These are phyloP conservation scores for Orthosia gracilis DNA, from an alignment of 2,888 invertebrate genomes.

Conservation along the genomic window DNA sequence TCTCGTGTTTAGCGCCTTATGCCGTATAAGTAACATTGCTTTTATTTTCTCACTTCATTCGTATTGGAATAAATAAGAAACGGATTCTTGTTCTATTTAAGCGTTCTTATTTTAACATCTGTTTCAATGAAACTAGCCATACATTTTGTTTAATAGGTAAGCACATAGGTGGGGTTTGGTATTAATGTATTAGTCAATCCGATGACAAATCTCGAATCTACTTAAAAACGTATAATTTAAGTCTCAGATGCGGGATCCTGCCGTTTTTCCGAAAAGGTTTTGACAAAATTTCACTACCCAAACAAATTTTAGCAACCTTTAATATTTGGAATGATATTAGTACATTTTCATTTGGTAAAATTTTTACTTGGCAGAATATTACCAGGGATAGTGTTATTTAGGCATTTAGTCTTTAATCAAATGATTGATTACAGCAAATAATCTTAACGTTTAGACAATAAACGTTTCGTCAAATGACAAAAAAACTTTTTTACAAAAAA, in stretches of 20 bases:
- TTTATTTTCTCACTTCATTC: conserved; percentile 56
- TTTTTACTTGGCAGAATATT: no score
- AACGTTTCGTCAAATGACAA: no score
- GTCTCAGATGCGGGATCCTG: no score
- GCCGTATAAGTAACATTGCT: conserved; percentile 61
- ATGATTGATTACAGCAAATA: no score
- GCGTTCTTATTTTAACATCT: conserved; percentile 10
- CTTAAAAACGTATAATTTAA: no score
- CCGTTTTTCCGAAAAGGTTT: not conserved
- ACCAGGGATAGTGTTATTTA: no score
- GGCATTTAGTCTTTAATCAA: no score
- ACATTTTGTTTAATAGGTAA: not conserved
- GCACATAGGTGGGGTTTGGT: no score
- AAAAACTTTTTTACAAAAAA: no score
- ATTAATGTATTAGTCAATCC: not conserved
- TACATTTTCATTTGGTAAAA: not conserved
- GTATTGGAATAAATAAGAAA: conserved; percentile 43
- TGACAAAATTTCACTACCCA: not conserved
- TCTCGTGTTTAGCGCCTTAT: conserved; percentile 62
- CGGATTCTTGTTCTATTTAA: conserved; percentile 23
- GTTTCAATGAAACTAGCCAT: conserved; percentile 4
- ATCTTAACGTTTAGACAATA: no score
- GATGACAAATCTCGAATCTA: no score
- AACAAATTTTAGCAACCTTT: not conserved
- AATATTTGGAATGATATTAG: not conserved